Evolutionary conservation across 2,797 vertebrate species (phyloP), one percentile per base, ranked within the genome.

Genomic region (Gadopsis bispinosus): DNA sequence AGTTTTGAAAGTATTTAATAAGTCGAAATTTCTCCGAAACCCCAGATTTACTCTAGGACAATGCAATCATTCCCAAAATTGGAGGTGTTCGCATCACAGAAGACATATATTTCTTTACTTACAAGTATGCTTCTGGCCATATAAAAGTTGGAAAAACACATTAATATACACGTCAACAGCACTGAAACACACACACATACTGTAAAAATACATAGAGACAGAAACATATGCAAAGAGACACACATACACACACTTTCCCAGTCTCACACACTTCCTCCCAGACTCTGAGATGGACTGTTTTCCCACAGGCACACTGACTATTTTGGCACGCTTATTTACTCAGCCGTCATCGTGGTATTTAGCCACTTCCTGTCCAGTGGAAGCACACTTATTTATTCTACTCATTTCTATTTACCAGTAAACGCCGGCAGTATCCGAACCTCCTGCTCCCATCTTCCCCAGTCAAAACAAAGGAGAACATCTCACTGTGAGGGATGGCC

Each of bases 361-460:
- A 69, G 86, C 83, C 88, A 86, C 88, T 93, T 94, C 92, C 93
- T 93, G 92, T 87, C 66, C 85, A 68, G 87, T 73, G 82, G 86
- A 82, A 19, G 77, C n/a, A 16, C 79, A 82, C 75, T 83, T 85
- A 77, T 87, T 91, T 86, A 83, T 85, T 79, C 63, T 43, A 9
- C 53, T 76, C 29, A 7, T 79, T 83, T 75, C 19, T 85, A 89
- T 94, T 96, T 93, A 98, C 97, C 96, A 98, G 95, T 81, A 98
- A 93, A 83, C 97, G 96, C n/a, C 97, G 96, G 80, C 97, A 98
- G 84, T 98, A 98, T 70, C 97, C 97, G 7, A 98, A 98, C 79
- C 97, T 89, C 61, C 97, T 94, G 93, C 96, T 97, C 56, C 97
- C 97, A 0, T 98, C 97, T 88, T 97, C 96, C 50, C 97, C 96